phyloP scores from a whole-genome alignment of 2,797 vertebrate genomes.

The Rhynchotus rufescens region DNA sequence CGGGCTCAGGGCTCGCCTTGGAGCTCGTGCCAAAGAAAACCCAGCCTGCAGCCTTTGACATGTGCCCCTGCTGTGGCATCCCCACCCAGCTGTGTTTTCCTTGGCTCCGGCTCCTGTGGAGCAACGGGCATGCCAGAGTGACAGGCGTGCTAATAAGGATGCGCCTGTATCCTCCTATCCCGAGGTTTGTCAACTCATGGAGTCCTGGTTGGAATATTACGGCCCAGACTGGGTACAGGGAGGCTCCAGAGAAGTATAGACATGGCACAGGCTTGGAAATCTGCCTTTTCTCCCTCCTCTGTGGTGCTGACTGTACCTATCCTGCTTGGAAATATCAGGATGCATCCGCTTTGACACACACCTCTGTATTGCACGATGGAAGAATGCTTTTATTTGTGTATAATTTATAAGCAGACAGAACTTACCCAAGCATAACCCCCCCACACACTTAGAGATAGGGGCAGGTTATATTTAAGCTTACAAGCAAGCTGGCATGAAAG shows the following conservation, averaged over 20 bases:
- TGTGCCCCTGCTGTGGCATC: slow-evolving; percentile 55
- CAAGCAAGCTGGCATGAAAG: not conserved
- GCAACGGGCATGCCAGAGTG: not conserved
- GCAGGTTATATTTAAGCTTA: not conserved
- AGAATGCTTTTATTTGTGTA: not conserved
- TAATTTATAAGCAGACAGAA: not conserved
- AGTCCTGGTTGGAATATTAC: not conserved
- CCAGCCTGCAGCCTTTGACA: not conserved
- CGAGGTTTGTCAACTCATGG: not conserved
- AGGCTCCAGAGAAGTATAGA: not conserved
- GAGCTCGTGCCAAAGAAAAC: slow-evolving; percentile 38
- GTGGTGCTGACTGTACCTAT: not conserved
- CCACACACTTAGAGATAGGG: not conserved
- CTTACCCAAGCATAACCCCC: not conserved
- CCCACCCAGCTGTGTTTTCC: slow-evolving; percentile 32
- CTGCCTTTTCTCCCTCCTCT: not conserved
- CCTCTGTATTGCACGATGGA: not conserved
- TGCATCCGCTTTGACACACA: rapidly evolving
- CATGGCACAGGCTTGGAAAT: not conserved
- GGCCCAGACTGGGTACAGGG: not conserved
- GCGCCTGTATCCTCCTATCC: not conserved
- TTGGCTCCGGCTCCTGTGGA: not conserved
- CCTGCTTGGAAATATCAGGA: not conserved
- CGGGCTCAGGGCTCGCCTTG: not conserved
- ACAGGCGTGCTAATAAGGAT: not conserved